These are phyloP conservation scores for Clarias platycephalus DNA, from an alignment of 2,797 vertebrate genomes.

Conservation along the genomic window DNA sequence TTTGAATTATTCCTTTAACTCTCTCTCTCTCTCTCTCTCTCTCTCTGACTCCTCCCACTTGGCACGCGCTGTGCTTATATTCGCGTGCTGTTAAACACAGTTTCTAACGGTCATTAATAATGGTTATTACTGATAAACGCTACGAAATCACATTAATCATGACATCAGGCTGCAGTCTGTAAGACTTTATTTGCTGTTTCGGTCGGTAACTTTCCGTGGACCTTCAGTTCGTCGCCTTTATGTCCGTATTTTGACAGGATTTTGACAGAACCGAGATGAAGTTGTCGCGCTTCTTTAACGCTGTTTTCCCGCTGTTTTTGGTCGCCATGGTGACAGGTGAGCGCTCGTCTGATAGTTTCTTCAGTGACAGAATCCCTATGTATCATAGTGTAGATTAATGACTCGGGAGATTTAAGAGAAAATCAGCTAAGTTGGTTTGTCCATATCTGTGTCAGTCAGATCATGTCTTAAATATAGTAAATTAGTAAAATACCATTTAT, in stretches of 20 bases:
- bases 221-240: background rate
- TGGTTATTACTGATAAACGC: background rate
- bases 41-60: constrained; percentile 1
- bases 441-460: background rate
- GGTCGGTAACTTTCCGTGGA: background rate
- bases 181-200: background rate
- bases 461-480: background rate
- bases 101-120: background rate
- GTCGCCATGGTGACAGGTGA: constrained; percentile 42
- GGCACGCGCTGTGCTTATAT: background rate
- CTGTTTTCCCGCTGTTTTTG: constrained; percentile 30
- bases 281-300: background rate
- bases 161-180: background rate
- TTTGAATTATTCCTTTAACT: background rate
- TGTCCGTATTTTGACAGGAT: background rate
- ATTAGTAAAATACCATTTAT: background rate
- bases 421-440: too few species aligned
- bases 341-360: background rate
- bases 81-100: background rate
- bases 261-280: constrained; percentile 28
- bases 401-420: background rate
- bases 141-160: too few species aligned
- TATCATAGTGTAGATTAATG: background rate
- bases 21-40: background rate
- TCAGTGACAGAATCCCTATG: background rate